Evolutionary conservation across 2,113 vertebrate genomes (phyloP), one percentile per base, ranked within the genome.

Genomic region (Tichodroma muraria): DNA sequence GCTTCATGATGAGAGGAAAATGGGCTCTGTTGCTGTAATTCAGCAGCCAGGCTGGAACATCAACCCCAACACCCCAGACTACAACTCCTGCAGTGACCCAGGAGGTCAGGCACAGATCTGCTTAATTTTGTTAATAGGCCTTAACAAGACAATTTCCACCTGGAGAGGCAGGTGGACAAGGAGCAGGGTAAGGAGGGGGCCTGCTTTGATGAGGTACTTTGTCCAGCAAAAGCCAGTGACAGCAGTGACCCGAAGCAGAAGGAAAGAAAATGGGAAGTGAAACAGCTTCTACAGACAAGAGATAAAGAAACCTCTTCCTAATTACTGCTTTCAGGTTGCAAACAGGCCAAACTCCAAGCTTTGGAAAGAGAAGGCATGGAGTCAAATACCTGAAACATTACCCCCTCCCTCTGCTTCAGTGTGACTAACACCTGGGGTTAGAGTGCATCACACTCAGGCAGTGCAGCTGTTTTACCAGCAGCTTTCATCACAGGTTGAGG

Each of bases 21-120:
- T 0, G 3, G 28, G 31, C 61, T 19, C 5, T 2, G 11, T 0
- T 1, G 4, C 25, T 40, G 54, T 4, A 10, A 28, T 6, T 40
- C 15, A 47, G 38, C 37, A 30, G 59, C 37, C 22, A 4, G 50
- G 50, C 61, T 49, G 31, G 33, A 57, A 35, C 28, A 56, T 53
- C 14, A 38, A 23, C 8, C 31, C 15, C 30, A 54, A 4, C 15
- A 33, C 22, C 18, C 42, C 61, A 3, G 8, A 49, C 15, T 7
- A 3, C 35, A 22, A 7, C 38, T 47, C 8, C 49, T 27, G 3
- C 35, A 5, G 19, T 7, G 11, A 70, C 13, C n/a, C 23, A 7
- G 10, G 25, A 40, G 42, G 28, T 37, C 59, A 70, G 24, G 13
- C 6, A 47, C 9, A 13, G 19, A 27, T 37, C 14, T 56, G 27